Conservation (phyloP, 1,140 invertebrate genomes). For the Hyphantria cunea region DNA sequence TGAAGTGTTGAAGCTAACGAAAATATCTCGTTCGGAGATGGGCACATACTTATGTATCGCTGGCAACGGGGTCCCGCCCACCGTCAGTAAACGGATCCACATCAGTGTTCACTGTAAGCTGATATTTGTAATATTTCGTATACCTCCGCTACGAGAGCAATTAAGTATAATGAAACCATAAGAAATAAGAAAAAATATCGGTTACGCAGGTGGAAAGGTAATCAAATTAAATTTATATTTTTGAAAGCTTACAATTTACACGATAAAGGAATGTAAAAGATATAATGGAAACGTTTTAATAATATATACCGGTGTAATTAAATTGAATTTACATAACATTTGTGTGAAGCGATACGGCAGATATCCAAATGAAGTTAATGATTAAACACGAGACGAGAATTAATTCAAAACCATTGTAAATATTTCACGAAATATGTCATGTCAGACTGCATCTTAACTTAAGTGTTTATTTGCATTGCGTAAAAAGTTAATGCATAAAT, state of each 20-base stretch:
- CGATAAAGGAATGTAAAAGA: background rate
- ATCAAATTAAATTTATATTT: no score
- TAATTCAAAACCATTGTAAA: no score
- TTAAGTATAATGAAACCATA: slow-evolving; percentile 19
- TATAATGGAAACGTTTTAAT: no score
- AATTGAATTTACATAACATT: background rate
- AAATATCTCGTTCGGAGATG: slow-evolving; percentile 94
- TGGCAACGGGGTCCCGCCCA: slow-evolving; percentile 89
- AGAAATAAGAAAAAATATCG: slow-evolving; percentile 13
- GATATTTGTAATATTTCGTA: slow-evolving; percentile 14
- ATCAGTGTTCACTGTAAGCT: slow-evolving; percentile 94
- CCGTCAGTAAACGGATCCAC: slow-evolving; percentile 92
- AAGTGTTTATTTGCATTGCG: no score
- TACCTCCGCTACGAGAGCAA: slow-evolving; percentile 2
- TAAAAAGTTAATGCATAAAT: no score
- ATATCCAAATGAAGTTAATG: background rate
- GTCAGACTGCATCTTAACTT: no score
- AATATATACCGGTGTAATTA: no score
- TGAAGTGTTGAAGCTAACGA: slow-evolving; percentile 89
- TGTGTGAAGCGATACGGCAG: background rate
- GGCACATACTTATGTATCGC: slow-evolving; percentile 93
- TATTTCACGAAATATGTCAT: no score
- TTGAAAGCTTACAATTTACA: background rate
- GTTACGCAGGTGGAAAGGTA: background rate
- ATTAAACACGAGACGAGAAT: no score